Conservation (phyloP, 2,888 invertebrate genomes). For the Aphodius sticticus region DNA sequence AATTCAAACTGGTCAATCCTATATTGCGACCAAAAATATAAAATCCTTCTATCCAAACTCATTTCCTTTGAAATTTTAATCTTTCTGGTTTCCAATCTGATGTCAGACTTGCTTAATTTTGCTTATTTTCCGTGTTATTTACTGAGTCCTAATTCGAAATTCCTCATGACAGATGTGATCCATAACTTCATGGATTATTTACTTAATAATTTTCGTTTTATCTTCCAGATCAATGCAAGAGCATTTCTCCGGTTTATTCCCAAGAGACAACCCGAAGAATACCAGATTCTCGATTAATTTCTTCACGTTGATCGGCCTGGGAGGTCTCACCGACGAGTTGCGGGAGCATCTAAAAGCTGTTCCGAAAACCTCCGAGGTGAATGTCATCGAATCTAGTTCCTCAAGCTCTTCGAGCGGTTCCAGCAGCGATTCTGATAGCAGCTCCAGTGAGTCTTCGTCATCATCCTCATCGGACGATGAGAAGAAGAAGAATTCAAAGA, state of each 20-base stretch:
- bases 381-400: constrained; percentile 41
- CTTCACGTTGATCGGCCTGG: constrained; percentile 96
- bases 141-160: too few relatives aligned
- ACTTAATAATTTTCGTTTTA: too few relatives aligned
- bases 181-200: too few relatives aligned
- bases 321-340: constrained; percentile 93
- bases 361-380: constrained; percentile 65
- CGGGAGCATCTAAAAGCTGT: constrained; percentile 86
- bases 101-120: too few relatives aligned
- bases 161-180: too few relatives aligned
- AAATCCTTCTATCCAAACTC: too few relatives aligned
- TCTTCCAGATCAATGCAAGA: constrained; percentile 79
- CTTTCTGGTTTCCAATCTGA: too few relatives aligned
- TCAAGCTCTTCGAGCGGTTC: constrained; percentile 42
- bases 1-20: too few relatives aligned
- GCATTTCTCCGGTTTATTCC: constrained; percentile 92
- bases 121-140: too few relatives aligned
- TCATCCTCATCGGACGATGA: constrained; percentile 6
- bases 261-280: constrained; percentile 94
- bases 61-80: too few relatives aligned
- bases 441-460: constrained; percentile 22
- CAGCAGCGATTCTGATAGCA: constrained; percentile 43
- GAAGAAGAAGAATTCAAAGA: constrained; percentile 12
- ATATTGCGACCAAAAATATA: too few relatives aligned
- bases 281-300: constrained; percentile 98